Base-by-base conservation (phyloP, 2,797 vertebrate genomes). In the Propithecus deckenii region DNA sequence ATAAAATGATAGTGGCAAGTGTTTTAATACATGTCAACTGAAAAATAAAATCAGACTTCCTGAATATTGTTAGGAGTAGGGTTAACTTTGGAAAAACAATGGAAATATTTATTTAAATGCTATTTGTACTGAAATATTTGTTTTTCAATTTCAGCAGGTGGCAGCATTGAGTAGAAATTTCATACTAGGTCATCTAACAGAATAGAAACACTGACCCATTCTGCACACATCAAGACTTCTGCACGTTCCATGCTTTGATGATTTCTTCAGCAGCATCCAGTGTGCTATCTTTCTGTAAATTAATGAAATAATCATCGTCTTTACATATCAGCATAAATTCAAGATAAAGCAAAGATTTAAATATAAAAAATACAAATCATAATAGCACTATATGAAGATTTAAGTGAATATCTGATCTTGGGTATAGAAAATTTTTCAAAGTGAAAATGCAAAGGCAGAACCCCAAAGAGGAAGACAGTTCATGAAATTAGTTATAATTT, bases 271-370 rank as follows among this genome's bases (percentile, higher is more conserved):
- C 99, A 96, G 99, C 99, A 93, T 99, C 99, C 38, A 99, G 97
- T 2, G 99, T 99, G 89, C 99, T 99, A 76, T 99, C 99, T 99
- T 99, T 98, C 99, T 99, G 98, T 92, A 98, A 98, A 98, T 94
- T 80, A 98, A 98, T 94, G 48, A 86, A 63, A 98, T 30, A 61
- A 63, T 59, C n/a, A 55, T 55, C 32, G 46, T 91, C 23, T 46
- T 90, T 95, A 97, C 12, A 72, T 81, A 59, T 17, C 32, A 78
- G 59, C 88, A 85, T 84, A 59, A 93, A 81, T 63, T 96, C 71
- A 92, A 84, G 74, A 91, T 35, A 38, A 80, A 83, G 35, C 61
- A 80, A 84, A 78, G 2, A 71, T 80, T 75, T 86, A 97, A 81
- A 78, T 59, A 65, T 7, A 65, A 65, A 92, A 90, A 91, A 59